Base-by-base conservation (phyloP, 1,140 invertebrate genomes). In the Drosophila nikananu region DNA sequence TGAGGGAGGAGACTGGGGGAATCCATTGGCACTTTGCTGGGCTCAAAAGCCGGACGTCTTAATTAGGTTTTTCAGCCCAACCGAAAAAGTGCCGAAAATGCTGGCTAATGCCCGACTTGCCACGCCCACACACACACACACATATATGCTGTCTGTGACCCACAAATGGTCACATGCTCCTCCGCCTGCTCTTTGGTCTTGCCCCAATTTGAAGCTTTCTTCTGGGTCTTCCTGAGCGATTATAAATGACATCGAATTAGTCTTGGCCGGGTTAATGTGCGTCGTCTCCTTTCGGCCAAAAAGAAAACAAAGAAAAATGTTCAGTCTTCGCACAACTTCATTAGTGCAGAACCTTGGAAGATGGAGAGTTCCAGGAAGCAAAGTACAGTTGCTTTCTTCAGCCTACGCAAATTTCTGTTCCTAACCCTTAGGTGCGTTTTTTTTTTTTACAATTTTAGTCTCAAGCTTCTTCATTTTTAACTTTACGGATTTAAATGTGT, bases 201-300 rank as follows among this genome's bases (percentile, higher is more conserved):
- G 70, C 75, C 71, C 61, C 67, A 81, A 66, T 83, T 84, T 42
- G 60, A 57, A 27, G 73, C 66, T 73, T 64, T 72, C 63, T 90
- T 83, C 67, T 57, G 41, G 37, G 44, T 68, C 65, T 77, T 35
- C 63, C 49, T 32, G 63, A 57, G 57, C 49, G n/a, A 51, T 83
- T 60, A 90, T 55, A 90, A 91, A 90, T 90, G 64, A 52, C 49
- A 35, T 42, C 21, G n/a, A 79, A 90, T 90, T 90, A 72, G 64
- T 90, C 86, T 76, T 82, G 79, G 72, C 57, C 86, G 55, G 79
- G 68, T 90, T 82, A 90, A 91, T 80, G 86, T 91, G 86, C 77
- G 83, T 89, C 77, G 83, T 89, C 68, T 79, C 32, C 44, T 51
- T 57, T 55, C 68, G 64, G 71, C 46, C 44, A 39, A 71, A 59